A percentile compares a stretch with the other conserved stretches of the same genome.
phyloP scores from a whole-genome alignment of 30 jellyfish, hydroid and myxozoan species.

The Clytia hemisphaerica region DNA sequence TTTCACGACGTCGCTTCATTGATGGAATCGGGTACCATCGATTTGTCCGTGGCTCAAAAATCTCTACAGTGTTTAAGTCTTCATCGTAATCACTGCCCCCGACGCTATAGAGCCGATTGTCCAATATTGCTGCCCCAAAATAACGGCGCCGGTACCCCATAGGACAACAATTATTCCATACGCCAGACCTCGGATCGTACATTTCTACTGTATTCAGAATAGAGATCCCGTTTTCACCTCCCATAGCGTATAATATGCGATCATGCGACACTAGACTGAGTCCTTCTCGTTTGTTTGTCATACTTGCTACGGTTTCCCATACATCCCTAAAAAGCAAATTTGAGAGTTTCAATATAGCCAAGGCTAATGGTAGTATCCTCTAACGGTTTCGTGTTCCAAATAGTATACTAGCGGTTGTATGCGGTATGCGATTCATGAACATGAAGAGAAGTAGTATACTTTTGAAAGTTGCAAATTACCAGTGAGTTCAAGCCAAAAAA shows the following conservation, averaged over 20 bases:
- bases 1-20: slow-evolving; percentile 48
- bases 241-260: slow-evolving; percentile 49
- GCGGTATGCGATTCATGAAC: too few species aligned
- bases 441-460: too few species aligned
- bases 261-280: slow-evolving; percentile 47
- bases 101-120: slow-evolving; percentile 36
- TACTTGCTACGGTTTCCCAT: slow-evolving; percentile 47
- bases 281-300: slow-evolving; percentile 64
- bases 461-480: too few species aligned
- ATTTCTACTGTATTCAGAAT: slow-evolving; percentile 60
- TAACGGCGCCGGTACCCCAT: slow-evolving; percentile 66
- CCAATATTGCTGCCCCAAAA: slow-evolving; percentile 50
- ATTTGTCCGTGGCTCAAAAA: slow-evolving; percentile 66
- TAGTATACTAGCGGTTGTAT: too few species aligned
- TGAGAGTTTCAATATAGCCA: neutral
- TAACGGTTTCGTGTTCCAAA: too few species aligned
- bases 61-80: slow-evolving; percentile 48
- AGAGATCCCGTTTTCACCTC: slow-evolving; percentile 75
- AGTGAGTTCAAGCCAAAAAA: too few species aligned
- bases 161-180: slow-evolving; percentile 49
- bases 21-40: slow-evolving; percentile 72
- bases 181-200: slow-evolving; percentile 64
- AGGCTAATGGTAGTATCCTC: neutral
- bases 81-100: slow-evolving; percentile 71
- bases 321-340: slow-evolving; percentile 61